Conservation (phyloP, 1,140 invertebrate species). For the Monochamus saltuarius region DNA sequence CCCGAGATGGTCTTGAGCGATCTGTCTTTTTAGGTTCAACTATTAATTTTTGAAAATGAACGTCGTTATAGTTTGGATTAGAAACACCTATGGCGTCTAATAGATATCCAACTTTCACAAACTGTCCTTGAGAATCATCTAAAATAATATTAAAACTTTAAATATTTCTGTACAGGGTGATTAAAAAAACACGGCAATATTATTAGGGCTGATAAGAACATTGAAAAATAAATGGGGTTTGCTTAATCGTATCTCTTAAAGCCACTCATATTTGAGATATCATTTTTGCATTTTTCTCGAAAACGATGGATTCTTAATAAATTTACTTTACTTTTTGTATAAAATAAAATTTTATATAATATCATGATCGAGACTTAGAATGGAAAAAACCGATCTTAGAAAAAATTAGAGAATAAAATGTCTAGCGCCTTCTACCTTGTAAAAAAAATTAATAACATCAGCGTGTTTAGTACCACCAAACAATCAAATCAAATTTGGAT, state of each 20-base stretch:
- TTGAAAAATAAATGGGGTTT: too few relatives aligned
- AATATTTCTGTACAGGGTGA: neutral
- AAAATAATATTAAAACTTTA: neutral
- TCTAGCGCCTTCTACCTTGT: neutral
- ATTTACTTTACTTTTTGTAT: too few relatives aligned
- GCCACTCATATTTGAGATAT: too few relatives aligned
- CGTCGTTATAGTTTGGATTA: slow-evolving; percentile 15
- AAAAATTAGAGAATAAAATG: neutral
- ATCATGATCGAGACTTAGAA: neutral
- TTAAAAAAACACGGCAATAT: neutral
- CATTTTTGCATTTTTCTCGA: slow-evolving; percentile 1
- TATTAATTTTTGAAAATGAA: slow-evolving; percentile 23
- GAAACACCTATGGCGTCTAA: slow-evolving; percentile 28
- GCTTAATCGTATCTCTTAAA: too few relatives aligned
- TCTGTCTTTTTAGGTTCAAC: slow-evolving; percentile 10
- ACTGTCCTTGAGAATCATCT: slow-evolving; percentile 6
- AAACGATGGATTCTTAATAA: neutral
- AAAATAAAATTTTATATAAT: too few relatives aligned
- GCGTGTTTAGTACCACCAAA: neutral
- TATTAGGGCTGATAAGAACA: too few relatives aligned
- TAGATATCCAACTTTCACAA: slow-evolving; percentile 26
- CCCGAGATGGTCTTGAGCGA: neutral
- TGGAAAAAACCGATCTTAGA: neutral
- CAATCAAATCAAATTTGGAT: neutral
- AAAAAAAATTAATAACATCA: neutral